Evolutionary conservation across 2,797 vertebrate genomes (phyloP).

Genomic region (Todus mexicanus): DNA sequence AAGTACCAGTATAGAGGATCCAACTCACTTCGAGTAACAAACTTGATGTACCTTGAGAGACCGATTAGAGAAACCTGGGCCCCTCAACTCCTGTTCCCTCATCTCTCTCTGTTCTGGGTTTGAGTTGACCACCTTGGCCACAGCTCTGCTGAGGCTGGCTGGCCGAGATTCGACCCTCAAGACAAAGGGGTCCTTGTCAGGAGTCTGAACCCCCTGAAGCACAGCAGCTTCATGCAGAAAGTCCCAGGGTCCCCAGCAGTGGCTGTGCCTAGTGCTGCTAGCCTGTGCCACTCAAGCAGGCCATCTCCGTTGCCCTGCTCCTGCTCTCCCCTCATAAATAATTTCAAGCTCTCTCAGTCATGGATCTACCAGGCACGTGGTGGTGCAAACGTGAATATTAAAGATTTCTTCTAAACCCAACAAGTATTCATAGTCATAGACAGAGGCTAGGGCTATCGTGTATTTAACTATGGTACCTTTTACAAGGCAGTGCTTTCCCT

Average conservation of each 20-base stretch:
- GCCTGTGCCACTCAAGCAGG: fast-evolving
- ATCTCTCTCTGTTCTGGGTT: background rate
- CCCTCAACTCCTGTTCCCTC: background rate
- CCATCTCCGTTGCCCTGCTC: background rate
- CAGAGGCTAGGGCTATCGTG: fast-evolving
- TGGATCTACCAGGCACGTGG: background rate
- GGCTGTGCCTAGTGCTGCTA: background rate
- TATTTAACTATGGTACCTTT: background rate
- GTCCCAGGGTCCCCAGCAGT: too few species aligned
- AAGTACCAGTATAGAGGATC: background rate
- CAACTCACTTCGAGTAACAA: background rate
- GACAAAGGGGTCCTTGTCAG: background rate
- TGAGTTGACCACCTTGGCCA: background rate
- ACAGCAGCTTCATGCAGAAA: background rate
- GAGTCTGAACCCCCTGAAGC: background rate
- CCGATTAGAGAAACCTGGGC: background rate
- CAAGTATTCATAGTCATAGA: background rate
- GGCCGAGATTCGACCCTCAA: background rate
- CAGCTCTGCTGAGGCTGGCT: background rate
- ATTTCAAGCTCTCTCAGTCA: background rate
- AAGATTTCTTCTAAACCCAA: background rate
- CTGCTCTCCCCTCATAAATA: background rate
- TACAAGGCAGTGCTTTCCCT: background rate
- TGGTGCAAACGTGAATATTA: background rate
- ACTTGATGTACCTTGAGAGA: background rate